A percentile compares a stretch with the other conserved stretches of the same genome.
Evolutionary conservation across 2,113 vertebrate genomes (phyloP).

Genomic region (Edolisoma coerulescens): DNA sequence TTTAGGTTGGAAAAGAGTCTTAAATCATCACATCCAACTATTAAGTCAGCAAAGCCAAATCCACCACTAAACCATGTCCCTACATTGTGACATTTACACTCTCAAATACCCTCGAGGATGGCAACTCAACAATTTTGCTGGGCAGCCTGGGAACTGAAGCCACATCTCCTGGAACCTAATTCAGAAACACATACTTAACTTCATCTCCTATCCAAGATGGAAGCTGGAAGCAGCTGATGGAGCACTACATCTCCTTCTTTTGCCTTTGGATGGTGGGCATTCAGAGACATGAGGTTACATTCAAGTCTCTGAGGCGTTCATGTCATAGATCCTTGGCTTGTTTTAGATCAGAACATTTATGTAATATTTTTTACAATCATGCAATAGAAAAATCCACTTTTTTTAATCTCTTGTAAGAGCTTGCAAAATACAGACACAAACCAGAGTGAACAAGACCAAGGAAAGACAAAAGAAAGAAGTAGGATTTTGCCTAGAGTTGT

Average conservation of each 20-base stretch:
- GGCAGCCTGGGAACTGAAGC: background rate
- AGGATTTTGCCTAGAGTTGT: background rate
- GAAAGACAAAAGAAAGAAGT: background rate
- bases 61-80: background rate
- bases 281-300: background rate
- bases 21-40: fast-evolving
- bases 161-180: background rate
- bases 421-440: background rate
- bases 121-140: background rate
- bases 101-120: background rate
- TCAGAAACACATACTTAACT: background rate
- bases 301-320: background rate
- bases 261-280: background rate
- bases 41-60: background rate
- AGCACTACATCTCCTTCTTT: background rate
- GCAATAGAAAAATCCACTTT: background rate
- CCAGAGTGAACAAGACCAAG: background rate
- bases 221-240: background rate
- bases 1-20: background rate
- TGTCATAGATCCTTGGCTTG: background rate
- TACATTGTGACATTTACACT: fast-evolving
- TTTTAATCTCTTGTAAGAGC: background rate
- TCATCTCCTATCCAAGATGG: background rate
- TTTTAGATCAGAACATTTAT: background rate
- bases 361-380: background rate